phyloP scores from a whole-genome alignment of 2,888 invertebrate species.

The Orthosia gothica region DNA sequence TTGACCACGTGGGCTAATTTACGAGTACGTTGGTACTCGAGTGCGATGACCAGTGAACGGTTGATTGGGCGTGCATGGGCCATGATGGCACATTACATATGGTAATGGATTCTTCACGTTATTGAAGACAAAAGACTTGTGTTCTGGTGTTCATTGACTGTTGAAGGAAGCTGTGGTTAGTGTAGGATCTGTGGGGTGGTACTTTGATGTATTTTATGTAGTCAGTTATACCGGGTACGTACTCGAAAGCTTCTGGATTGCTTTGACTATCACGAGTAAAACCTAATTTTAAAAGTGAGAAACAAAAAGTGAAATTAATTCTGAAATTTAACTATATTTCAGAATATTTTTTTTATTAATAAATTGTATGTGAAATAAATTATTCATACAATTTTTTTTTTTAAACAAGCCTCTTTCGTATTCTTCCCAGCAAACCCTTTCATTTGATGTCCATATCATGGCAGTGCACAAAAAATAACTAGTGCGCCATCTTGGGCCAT shows the following conservation, averaged over 20 bases:
- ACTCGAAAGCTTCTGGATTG: neutral
- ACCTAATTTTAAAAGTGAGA: neutral
- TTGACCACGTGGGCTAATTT: conserved; percentile 48
- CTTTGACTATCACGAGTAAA: too few species aligned
- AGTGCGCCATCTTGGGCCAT: too few species aligned
- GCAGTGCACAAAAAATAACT: too few species aligned
- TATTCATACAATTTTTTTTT: too few species aligned
- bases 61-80: conserved; percentile 45
- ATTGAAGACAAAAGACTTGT: conserved; percentile 60
- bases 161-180: conserved; percentile 61
- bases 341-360: too few species aligned
- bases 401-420: too few species aligned
- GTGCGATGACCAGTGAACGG: conserved; percentile 58
- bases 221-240: neutral
- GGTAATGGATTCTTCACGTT: conserved; percentile 53
- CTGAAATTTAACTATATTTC: too few species aligned
- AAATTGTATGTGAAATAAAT: too few species aligned
- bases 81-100: conserved; percentile 38
- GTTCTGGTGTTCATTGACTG: conserved; percentile 46
- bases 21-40: conserved; percentile 27
- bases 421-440: too few species aligned
- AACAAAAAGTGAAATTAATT: too few species aligned
- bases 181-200: conserved; percentile 7
- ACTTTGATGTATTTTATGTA: conserved; percentile 21
- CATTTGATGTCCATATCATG: too few species aligned